phyloP scores from a whole-genome alignment of 2,797 vertebrate species.

The Coranthus polyacanthus region DNA sequence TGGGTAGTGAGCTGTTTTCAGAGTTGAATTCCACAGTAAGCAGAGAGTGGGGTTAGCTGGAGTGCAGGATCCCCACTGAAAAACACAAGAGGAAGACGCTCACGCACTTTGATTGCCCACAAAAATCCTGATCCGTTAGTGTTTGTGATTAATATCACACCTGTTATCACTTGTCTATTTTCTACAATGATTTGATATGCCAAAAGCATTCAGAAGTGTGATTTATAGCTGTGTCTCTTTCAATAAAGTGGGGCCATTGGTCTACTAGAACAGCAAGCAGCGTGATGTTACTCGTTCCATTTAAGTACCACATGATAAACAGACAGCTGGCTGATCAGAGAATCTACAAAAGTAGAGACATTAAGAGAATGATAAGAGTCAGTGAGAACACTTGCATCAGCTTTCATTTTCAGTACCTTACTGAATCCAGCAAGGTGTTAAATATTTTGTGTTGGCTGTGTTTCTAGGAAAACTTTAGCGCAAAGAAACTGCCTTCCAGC shows the following conservation, averaged over 20 bases:
- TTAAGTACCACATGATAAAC: slow-evolving; percentile 79
- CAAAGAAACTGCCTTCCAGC: slow-evolving; percentile 19
- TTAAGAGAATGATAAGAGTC: slow-evolving; percentile 35
- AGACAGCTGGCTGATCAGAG: slow-evolving; percentile 51
- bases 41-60: slow-evolving; percentile 75
- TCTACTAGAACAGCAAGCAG: slow-evolving; percentile 85
- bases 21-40: slow-evolving; percentile 74
- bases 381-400: slow-evolving; percentile 18
- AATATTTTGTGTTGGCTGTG: slow-evolving; percentile 11
- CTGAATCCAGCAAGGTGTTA: slow-evolving; percentile 2
- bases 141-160: slow-evolving; percentile 53
- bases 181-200: slow-evolving; percentile 43
- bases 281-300: slow-evolving; percentile 87
- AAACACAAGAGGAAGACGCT: slow-evolving; percentile 55
- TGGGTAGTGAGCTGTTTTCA: slow-evolving; percentile 71
- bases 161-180: slow-evolving; percentile 42
- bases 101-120: slow-evolving; percentile 9
- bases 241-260: slow-evolving; percentile 81
- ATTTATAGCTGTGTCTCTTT: slow-evolving; percentile 69
- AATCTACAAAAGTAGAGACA: slow-evolving; percentile 14
- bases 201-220: slow-evolving; percentile 40
- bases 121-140: slow-evolving; percentile 21
- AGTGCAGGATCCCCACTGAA: slow-evolving; percentile 75
- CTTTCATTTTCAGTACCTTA: slow-evolving; percentile 16
- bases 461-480: slow-evolving; percentile 12